These are phyloP conservation scores for Drosophila subpulchrella DNA, from an alignment of 1,140 invertebrate genomes.

Conservation along the genomic window DNA sequence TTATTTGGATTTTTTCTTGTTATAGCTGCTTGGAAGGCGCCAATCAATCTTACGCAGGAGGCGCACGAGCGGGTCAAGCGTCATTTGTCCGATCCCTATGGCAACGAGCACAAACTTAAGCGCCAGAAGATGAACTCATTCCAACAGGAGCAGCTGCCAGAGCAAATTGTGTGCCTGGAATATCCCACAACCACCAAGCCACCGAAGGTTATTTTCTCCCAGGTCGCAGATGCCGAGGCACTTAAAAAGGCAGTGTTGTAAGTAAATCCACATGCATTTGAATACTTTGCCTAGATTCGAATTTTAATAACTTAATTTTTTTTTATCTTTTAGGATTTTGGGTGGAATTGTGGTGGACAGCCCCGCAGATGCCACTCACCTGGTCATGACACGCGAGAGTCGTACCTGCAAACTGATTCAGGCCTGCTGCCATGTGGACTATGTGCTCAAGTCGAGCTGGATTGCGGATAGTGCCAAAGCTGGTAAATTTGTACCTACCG, in stretches of 20 bases:
- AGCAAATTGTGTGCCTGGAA: slow-evolving; percentile 75
- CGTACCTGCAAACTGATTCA: slow-evolving; percentile 94
- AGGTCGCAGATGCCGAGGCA: slow-evolving; percentile 78
- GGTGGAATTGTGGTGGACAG: slow-evolving; percentile 91
- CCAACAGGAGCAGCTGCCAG: slow-evolving; percentile 76
- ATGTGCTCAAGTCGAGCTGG: slow-evolving; percentile 93
- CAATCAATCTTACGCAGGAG: slow-evolving; percentile 95
- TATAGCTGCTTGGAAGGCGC: slow-evolving; percentile 95
- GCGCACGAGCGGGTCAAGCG: slow-evolving; percentile 92
- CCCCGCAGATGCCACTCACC: slow-evolving; percentile 92
- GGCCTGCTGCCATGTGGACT: slow-evolving; percentile 90
- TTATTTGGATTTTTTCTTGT: neutral
- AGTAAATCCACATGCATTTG: slow-evolving; percentile 16
- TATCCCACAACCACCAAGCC: slow-evolving; percentile 85
- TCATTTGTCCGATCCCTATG: slow-evolving; percentile 85
- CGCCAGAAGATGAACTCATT: slow-evolving; percentile 84
- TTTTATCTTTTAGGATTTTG: slow-evolving; percentile 88
- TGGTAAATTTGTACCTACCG: slow-evolving; percentile 92
- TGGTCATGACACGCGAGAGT: slow-evolving; percentile 91
- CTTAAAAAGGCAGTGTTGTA: slow-evolving; percentile 80
- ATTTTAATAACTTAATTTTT: neutral
- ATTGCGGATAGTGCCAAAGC: slow-evolving; percentile 90
- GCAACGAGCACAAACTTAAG: slow-evolving; percentile 86
- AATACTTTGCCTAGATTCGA: neutral
- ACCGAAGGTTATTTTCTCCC: slow-evolving; percentile 87